Conservation (phyloP, 2,888 invertebrate genomes). For the Sphaerophoria rueppellii region DNA sequence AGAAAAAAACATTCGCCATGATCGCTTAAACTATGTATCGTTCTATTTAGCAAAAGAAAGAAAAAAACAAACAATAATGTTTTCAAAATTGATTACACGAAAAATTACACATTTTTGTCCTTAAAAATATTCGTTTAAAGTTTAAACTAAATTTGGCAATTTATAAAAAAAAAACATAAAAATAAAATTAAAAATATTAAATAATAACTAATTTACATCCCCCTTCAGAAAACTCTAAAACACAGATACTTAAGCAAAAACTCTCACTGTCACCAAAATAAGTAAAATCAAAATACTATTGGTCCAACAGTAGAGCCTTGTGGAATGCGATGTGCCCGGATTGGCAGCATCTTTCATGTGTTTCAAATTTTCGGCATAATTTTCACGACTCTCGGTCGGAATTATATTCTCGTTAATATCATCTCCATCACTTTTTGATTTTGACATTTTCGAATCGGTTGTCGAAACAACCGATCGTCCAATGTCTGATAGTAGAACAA, state of each 20-base stretch:
- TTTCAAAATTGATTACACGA: background rate
- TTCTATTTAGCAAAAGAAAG: background rate
- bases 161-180: conserved; percentile 30
- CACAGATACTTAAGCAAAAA: conserved; percentile 50
- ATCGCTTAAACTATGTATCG: conserved; percentile 27
- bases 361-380: conserved; percentile 77
- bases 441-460: conserved; percentile 55
- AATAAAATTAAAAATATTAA: conserved; percentile 37
- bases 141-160: conserved; percentile 69
- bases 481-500: conserved; percentile 78
- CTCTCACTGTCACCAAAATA: conserved; percentile 51
- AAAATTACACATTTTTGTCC: conserved; percentile 12
- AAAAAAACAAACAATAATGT: conserved; percentile 3
- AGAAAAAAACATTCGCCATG: conserved; percentile 38
- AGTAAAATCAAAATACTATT: conserved; percentile 63
- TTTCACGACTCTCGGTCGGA: conserved; percentile 79
- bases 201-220: conserved; percentile 58
- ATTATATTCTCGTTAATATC: conserved; percentile 74
- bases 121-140: conserved; percentile 6
- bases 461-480: conserved; percentile 72
- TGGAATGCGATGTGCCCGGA: conserved; percentile 56
- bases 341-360: conserved; percentile 74
- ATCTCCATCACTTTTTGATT: conserved; percentile 63
- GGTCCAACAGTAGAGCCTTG: conserved; percentile 65
- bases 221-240: background rate